These are phyloP conservation scores for Tinamus guttatus DNA, from an alignment of 2,113 vertebrate genomes.

Conservation along the genomic window DNA sequence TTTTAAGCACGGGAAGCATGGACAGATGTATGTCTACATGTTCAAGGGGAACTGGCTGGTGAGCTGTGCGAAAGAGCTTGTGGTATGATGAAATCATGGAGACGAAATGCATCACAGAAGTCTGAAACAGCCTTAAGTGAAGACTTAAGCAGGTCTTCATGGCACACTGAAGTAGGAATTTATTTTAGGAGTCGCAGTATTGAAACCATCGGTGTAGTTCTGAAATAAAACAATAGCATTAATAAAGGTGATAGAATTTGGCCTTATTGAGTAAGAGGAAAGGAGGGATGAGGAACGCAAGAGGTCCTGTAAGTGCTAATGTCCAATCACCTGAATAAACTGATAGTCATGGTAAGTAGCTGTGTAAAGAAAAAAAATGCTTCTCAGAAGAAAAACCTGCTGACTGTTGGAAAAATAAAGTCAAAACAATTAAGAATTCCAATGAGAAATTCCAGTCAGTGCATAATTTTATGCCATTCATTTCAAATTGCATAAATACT, in stretches of 20 bases:
- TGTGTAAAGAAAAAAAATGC: neutral
- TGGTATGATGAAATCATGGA: neutral
- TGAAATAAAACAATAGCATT: neutral
- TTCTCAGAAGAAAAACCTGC: slow-evolving; percentile 17
- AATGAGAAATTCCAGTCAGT: slow-evolving; percentile 21
- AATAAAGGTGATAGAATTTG: slow-evolving; percentile 31
- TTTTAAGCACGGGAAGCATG: neutral
- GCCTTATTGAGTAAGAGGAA: slow-evolving; percentile 34
- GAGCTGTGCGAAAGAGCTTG: slow-evolving; percentile 34
- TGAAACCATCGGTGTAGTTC: neutral
- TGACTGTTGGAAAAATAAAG: slow-evolving; percentile 22
- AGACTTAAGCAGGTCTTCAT: slow-evolving; percentile 19
- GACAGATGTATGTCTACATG: neutral
- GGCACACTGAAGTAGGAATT: neutral
- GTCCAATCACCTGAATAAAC: slow-evolving; percentile 26
- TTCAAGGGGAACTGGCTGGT: neutral
- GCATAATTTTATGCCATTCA: slow-evolving; percentile 33
- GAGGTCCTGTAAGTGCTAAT: neutral
- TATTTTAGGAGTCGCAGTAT: slow-evolving; percentile 21
- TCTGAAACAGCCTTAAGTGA: neutral
- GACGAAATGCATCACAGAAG: slow-evolving; percentile 30
- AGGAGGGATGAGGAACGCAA: neutral
- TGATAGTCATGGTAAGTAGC: slow-evolving; percentile 31
- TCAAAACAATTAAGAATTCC: neutral
- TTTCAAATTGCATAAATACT: slow-evolving; percentile 39